Conservation (phyloP, 2,797 vertebrate species). For the Eupleurogrammus muticus region DNA sequence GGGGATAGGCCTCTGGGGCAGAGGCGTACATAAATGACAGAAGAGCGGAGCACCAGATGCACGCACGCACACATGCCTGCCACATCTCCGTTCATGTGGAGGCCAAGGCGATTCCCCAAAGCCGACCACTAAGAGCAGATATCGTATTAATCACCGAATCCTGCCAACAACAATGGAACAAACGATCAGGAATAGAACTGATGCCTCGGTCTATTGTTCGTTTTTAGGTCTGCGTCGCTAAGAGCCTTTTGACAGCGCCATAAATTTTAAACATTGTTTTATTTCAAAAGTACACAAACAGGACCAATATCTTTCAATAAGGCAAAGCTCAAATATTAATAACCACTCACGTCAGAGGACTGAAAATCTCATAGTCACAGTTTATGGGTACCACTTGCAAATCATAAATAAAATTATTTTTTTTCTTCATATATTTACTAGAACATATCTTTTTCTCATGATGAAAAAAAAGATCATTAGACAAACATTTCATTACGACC, state of each 20-base stretch:
- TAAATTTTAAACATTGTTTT: constrained; percentile 90
- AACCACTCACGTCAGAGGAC: constrained; percentile 83
- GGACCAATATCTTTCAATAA: constrained; percentile 90
- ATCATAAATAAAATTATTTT: constrained; percentile 78
- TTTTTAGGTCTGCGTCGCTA: background rate
- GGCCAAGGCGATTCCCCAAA: constrained; percentile 31
- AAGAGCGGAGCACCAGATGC: constrained; percentile 54
- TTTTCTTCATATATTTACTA: constrained; percentile 33
- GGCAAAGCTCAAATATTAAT: constrained; percentile 91
- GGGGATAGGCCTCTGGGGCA: constrained; percentile 46
- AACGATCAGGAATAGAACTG: constrained; percentile 23
- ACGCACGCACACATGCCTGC: constrained; percentile 28
- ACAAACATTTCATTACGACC: constrained; percentile 85
- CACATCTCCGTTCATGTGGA: constrained; percentile 48
- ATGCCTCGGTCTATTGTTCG: constrained; percentile 36
- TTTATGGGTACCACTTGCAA: constrained; percentile 86
- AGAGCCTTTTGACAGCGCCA: constrained; percentile 26
- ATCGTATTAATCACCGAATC: constrained; percentile 46
- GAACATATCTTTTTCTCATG: constrained; percentile 54
- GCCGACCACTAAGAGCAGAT: constrained; percentile 28
- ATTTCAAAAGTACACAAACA: constrained; percentile 98
- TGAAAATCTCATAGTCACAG: constrained; percentile 83
- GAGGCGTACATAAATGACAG: constrained; percentile 53
- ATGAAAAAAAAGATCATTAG: constrained; percentile 76
- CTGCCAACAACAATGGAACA: constrained; percentile 49